A percentile compares a stretch with the other conserved stretches of the same genome.
Conservation (phyloP, 2,888 invertebrate genomes). For the Mythimna vitellina region DNA sequence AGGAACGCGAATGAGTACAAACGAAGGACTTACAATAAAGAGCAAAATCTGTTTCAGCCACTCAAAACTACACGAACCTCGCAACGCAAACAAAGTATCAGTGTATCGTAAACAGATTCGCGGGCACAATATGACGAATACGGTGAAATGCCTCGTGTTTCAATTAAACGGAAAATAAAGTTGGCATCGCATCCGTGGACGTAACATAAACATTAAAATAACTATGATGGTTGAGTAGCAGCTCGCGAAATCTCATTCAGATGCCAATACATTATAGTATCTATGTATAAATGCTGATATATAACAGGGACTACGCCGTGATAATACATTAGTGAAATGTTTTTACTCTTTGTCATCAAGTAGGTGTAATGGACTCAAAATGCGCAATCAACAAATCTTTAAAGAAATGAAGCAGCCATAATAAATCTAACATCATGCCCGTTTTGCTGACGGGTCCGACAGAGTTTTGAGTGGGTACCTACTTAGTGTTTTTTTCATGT, state of each 20-base stretch:
- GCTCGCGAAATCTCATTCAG: constrained; percentile 78
- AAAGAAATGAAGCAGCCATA: neutral
- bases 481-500: neutral
- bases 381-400: constrained; percentile 7
- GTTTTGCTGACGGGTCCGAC: neutral
- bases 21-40: constrained; percentile 47
- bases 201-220: constrained; percentile 83
- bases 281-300: constrained; percentile 39
- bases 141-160: constrained; percentile 83
- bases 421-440: neutral
- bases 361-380: constrained; percentile 14
- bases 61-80: constrained; percentile 61
- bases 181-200: constrained; percentile 81
- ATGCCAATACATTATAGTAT: constrained; percentile 72
- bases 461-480: neutral
- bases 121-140: constrained; percentile 78
- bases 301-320: constrained; percentile 28
- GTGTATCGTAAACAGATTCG: constrained; percentile 76
- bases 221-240: constrained; percentile 79
- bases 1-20: constrained; percentile 45
- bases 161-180: constrained; percentile 84
- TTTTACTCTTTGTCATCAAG: constrained; percentile 41
- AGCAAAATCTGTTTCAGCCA: constrained; percentile 44
- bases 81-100: constrained; percentile 71
- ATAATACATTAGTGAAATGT: constrained; percentile 41